Percentiles rank a stretch among this genome's conserved stretches.
Evolutionary conservation across 2,113 vertebrate genomes (phyloP).

Genomic region (Brachyistius frenatus): DNA sequence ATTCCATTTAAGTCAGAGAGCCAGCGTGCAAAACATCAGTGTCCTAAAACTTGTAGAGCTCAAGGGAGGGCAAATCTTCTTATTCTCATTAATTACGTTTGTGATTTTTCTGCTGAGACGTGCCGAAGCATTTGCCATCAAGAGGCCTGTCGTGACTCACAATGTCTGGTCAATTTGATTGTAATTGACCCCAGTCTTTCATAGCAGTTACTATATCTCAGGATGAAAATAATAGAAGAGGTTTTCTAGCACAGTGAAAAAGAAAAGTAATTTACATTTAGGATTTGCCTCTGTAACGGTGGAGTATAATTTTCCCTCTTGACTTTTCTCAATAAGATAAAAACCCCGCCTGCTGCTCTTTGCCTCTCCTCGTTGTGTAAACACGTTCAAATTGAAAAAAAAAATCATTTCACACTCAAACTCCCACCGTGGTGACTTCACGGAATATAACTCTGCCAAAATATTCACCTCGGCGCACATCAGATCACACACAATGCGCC

Average conservation of each 20-base stretch:
- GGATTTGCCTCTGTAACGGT: slow-evolving; percentile 28
- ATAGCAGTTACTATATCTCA: background rate
- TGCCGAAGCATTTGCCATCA: no score
- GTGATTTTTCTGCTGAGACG: background rate
- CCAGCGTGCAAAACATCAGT: background rate
- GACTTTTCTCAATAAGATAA: slow-evolving; percentile 51
- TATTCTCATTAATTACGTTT: slow-evolving; percentile 18
- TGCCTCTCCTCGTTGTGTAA: slow-evolving; percentile 10
- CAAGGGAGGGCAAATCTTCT: slow-evolving; percentile 1
- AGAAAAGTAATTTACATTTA: slow-evolving; percentile 6
- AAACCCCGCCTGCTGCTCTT: background rate
- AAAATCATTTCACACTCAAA: slow-evolving; percentile 52
- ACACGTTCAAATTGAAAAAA: slow-evolving; percentile 44
- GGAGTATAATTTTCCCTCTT: slow-evolving; percentile 30
- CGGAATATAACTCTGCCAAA: slow-evolving; percentile 38
- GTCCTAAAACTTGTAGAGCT: background rate
- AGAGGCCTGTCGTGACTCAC: background rate
- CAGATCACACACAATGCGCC: slow-evolving; percentile 37
- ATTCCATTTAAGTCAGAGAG: slow-evolving; percentile 6
- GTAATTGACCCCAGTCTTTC: slow-evolving; percentile 5
- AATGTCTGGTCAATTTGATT: background rate
- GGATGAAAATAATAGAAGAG: slow-evolving; percentile 4
- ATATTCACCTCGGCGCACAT: slow-evolving; percentile 54
- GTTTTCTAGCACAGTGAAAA: slow-evolving; percentile 34
- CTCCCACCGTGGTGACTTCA: slow-evolving; percentile 34